These are phyloP conservation scores for Lepidochitona cinerea DNA, from an alignment of 2,888 invertebrate species.

Conservation along the genomic window DNA sequence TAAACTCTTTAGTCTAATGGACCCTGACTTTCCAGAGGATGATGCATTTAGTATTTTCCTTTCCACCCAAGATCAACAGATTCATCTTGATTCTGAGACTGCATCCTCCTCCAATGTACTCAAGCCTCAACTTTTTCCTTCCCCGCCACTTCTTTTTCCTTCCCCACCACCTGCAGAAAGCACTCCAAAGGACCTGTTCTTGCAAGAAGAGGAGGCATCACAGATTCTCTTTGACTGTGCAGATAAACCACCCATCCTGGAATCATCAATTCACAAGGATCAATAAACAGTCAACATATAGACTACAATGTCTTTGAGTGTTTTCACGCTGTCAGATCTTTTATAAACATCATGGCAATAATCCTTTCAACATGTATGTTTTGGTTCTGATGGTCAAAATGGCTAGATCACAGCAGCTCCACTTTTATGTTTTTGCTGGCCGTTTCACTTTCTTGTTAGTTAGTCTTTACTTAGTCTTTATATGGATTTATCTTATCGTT, in stretches of 20 bases:
- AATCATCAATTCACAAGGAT: neutral
- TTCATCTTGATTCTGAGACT: neutral
- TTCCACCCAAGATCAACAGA: neutral
- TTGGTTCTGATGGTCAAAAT: no score
- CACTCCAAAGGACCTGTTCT: no score
- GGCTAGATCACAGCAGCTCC: neutral
- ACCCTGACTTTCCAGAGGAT: neutral
- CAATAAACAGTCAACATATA: neutral
- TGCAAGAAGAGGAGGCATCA: no score
- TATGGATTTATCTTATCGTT: neutral
- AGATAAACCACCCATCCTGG: neutral
- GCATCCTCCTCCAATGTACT: no score
- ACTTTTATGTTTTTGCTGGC: no score
- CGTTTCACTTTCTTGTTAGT: neutral
- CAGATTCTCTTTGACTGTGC: no score
- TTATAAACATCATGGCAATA: neutral
- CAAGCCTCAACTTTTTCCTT: no score
- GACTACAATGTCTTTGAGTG: neutral
- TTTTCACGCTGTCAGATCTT: neutral
- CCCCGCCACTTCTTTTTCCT: no score
- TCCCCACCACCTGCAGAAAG: no score
- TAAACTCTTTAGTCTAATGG: neutral
- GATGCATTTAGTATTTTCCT: neutral
- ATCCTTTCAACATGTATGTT: neutral
- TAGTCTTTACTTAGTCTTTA: neutral